Percentiles rank a stretch among this genome's conserved stretches.
Evolutionary conservation across 2,113 vertebrate genomes (phyloP).

Genomic region (Ciconia maguari): DNA sequence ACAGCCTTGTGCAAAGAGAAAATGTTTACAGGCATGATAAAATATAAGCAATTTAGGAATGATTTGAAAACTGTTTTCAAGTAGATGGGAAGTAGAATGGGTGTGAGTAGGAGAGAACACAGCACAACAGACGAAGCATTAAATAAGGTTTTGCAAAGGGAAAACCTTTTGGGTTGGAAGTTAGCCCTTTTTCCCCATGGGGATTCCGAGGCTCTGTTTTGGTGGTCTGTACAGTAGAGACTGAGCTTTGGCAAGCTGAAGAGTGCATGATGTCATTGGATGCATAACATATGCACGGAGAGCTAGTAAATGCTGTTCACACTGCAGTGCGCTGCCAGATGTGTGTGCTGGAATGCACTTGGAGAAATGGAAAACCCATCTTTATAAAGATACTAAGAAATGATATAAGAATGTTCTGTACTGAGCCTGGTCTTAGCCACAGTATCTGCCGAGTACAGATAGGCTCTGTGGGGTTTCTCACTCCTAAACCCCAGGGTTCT

Average conservation of each 20-base stretch:
- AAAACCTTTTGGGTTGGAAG: slow-evolving; percentile 56
- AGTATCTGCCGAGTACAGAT: slow-evolving; percentile 39
- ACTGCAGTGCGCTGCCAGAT: slow-evolving; percentile 53
- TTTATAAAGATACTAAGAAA: slow-evolving; percentile 54
- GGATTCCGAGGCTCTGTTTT: slow-evolving; percentile 68
- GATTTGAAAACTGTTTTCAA: background rate
- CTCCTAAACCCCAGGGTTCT: slow-evolving; percentile 25
- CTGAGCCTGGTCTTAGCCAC: slow-evolving; percentile 46
- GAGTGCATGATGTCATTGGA: slow-evolving; percentile 73
- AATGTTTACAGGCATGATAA: background rate
- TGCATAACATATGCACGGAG: slow-evolving; percentile 63
- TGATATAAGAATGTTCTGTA: slow-evolving; percentile 55
- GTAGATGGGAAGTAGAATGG: background rate
- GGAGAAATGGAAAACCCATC: slow-evolving; percentile 65
- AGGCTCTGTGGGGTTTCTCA: background rate
- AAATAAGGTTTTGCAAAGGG: slow-evolving; percentile 48
- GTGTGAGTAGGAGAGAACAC: background rate
- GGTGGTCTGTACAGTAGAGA: slow-evolving; percentile 72
- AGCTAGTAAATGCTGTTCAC: slow-evolving; percentile 58
- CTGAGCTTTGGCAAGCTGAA: slow-evolving; percentile 57
- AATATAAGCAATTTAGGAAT: background rate
- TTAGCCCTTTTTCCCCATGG: slow-evolving; percentile 8
- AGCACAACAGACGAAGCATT: slow-evolving; percentile 29
- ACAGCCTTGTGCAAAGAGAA: background rate
- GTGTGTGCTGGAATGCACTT: slow-evolving; percentile 43